phyloP scores from a whole-genome alignment of 2,888 invertebrate species.

The Achlya flavicornis region DNA sequence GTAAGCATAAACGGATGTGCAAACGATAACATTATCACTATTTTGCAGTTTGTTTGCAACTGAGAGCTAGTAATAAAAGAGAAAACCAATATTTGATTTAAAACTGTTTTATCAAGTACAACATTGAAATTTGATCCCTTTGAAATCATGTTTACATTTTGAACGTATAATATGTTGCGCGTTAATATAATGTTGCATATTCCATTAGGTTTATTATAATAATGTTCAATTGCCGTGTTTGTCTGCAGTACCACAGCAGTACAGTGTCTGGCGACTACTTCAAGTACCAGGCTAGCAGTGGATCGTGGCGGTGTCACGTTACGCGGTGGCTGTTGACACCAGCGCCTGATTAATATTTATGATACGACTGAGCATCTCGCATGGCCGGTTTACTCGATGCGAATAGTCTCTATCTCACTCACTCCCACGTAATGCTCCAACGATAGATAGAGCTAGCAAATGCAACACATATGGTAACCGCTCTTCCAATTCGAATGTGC shows the following conservation, averaged over 20 bases:
- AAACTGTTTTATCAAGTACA: conserved; percentile 17
- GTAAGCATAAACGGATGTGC: conserved; percentile 77
- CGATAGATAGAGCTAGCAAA: conserved; percentile 56
- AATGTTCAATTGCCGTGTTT: conserved; percentile 42
- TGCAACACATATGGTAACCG: conserved; percentile 63
- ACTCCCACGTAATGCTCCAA: conserved; percentile 46
- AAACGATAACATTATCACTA: conserved; percentile 72
- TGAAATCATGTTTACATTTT: conserved; percentile 20
- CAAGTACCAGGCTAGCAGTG: conserved; percentile 77
- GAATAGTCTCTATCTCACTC: conserved; percentile 71
- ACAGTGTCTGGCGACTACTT: conserved; percentile 59
- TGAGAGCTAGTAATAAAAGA: conserved; percentile 30
- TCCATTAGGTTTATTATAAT: conserved; percentile 33
- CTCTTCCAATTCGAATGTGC: conserved; percentile 72
- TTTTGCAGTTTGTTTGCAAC: conserved; percentile 48
- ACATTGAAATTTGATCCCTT: conserved; percentile 25
- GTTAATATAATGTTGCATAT: neutral
- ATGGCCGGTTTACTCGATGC: conserved; percentile 81
- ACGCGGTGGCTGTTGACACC: conserved; percentile 84
- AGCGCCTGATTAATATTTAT: conserved; percentile 84
- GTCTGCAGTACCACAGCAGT: conserved; percentile 53
- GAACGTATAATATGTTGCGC: neutral
- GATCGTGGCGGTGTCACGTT: conserved; percentile 81
- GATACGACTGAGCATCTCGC: conserved; percentile 83
- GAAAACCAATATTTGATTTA: conserved; percentile 45